These are phyloP conservation scores for Neria commutata DNA, from an alignment of 2,888 invertebrate species.

Conservation along the genomic window DNA sequence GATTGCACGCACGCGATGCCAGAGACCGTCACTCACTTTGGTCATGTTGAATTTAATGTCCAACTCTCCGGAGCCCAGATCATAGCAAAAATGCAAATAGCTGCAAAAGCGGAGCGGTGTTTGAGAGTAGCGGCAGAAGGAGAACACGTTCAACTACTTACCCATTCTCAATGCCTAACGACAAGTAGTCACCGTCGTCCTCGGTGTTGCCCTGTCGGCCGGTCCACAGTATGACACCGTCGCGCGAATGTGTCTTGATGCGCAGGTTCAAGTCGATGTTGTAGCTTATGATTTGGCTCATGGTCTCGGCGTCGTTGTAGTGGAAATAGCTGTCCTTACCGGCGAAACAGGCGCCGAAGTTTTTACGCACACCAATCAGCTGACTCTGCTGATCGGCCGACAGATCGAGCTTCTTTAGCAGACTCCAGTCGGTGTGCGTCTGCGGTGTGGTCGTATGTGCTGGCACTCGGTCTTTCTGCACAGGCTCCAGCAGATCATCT, in stretches of 20 bases:
- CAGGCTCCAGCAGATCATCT: slow-evolving; percentile 42
- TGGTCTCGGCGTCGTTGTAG: slow-evolving; percentile 84
- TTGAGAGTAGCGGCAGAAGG: background rate
- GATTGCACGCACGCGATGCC: slow-evolving; percentile 78
- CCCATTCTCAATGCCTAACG: slow-evolving; percentile 83
- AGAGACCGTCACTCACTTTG: slow-evolving; percentile 83
- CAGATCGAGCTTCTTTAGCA: slow-evolving; percentile 50
- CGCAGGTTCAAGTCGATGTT: slow-evolving; percentile 87
- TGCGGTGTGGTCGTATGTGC: slow-evolving; percentile 37
- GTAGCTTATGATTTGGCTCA: slow-evolving; percentile 83
- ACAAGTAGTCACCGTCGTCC: slow-evolving; percentile 76
- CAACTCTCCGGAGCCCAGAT: slow-evolving; percentile 86
- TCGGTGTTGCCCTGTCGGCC: slow-evolving; percentile 70
- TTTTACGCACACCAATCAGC: slow-evolving; percentile 52
- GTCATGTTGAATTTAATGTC: slow-evolving; percentile 83
- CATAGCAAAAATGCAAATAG: slow-evolving; percentile 71
- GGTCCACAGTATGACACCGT: slow-evolving; percentile 85
- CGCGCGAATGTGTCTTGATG: slow-evolving; percentile 74
- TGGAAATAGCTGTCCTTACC: slow-evolving; percentile 86
- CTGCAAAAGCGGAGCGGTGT: slow-evolving; percentile 36
- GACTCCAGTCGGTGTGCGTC: slow-evolving; percentile 55
- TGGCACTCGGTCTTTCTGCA: slow-evolving; percentile 10
- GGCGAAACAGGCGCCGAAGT: slow-evolving; percentile 74
- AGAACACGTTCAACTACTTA: slow-evolving; percentile 34
- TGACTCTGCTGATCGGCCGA: slow-evolving; percentile 49